Percentiles rank a stretch among this genome's conserved stretches.
phyloP scores from a whole-genome alignment of 2,113 vertebrate genomes.

The Athene noctua region DNA sequence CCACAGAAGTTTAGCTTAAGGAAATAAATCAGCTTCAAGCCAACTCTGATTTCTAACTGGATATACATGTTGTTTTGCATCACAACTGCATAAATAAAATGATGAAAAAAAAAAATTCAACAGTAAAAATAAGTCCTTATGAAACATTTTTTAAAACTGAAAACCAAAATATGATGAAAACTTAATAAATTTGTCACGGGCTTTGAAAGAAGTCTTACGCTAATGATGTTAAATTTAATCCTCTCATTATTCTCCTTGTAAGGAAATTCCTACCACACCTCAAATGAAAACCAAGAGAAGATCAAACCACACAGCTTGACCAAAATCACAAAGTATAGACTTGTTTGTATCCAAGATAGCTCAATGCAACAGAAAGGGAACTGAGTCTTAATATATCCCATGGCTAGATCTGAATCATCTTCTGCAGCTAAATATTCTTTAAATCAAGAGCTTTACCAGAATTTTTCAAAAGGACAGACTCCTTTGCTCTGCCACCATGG shows the following conservation, averaged over 20 bases:
- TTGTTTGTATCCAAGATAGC: slow-evolving; percentile 66
- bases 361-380: slow-evolving; percentile 67
- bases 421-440: slow-evolving; percentile 56
- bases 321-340: slow-evolving; percentile 69
- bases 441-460: slow-evolving; percentile 56
- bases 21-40: not conserved
- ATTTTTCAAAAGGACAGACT: slow-evolving; percentile 38
- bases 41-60: not conserved
- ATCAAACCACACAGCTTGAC: slow-evolving; percentile 72
- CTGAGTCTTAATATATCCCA: slow-evolving; percentile 57
- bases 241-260: slow-evolving; percentile 63
- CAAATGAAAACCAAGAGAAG: slow-evolving; percentile 71
- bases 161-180: not conserved
- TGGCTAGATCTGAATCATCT: not conserved
- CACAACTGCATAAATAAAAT: not conserved
- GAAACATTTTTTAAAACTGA: not conserved
- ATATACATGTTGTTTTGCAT: not conserved
- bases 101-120: not conserved
- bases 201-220: slow-evolving; percentile 58
- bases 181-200: slow-evolving; percentile 25
- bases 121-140: not conserved
- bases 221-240: slow-evolving; percentile 69
- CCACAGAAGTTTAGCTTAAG: not conserved
- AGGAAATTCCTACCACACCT: slow-evolving; percentile 74
- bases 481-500: slow-evolving; percentile 35